Evolutionary conservation across 2,888 invertebrate genomes (phyloP).

Genomic region (Drosophila buzzatii): DNA sequence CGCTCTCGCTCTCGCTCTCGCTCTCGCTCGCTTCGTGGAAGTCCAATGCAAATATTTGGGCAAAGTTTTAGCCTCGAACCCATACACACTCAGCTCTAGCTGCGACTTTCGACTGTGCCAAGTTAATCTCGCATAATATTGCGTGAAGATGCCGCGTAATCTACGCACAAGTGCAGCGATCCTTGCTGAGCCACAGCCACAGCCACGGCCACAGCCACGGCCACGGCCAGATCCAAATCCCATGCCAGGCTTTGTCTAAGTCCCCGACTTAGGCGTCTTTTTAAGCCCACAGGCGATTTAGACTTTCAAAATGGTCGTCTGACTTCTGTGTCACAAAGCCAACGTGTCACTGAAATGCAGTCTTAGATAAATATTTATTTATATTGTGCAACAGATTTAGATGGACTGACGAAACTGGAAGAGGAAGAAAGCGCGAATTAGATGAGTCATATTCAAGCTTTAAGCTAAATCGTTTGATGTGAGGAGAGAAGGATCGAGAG

Average conservation of each 20-base stretch:
- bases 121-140: constrained; percentile 77
- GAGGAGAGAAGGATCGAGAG: no score
- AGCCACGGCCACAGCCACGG: no score
- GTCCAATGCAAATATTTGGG: constrained; percentile 58
- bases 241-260: constrained; percentile 10
- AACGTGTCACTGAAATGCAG: constrained; percentile 6
- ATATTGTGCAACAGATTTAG: not conserved
- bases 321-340: constrained; percentile 31
- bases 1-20: not conserved
- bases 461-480: no score
- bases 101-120: constrained; percentile 33
- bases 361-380: not conserved
- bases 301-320: constrained; percentile 20
- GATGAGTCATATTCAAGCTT: not conserved
- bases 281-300: constrained; percentile 32
- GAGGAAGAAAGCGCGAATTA: not conserved
- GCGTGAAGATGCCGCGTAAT: constrained; percentile 54
- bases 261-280: constrained; percentile 35
- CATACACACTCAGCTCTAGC: constrained; percentile 6
- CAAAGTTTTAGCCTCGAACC: constrained; percentile 28
- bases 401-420: not conserved
- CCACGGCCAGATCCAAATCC: constrained; percentile 14
- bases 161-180: constrained; percentile 48
- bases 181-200: constrained; percentile 4
- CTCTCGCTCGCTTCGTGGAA: constrained; percentile 52